Evolutionary conservation across 2,888 invertebrate genomes (phyloP), one percentile per base, ranked within the genome.

Genomic region (Caenorhabditis parvicauda): DNA sequence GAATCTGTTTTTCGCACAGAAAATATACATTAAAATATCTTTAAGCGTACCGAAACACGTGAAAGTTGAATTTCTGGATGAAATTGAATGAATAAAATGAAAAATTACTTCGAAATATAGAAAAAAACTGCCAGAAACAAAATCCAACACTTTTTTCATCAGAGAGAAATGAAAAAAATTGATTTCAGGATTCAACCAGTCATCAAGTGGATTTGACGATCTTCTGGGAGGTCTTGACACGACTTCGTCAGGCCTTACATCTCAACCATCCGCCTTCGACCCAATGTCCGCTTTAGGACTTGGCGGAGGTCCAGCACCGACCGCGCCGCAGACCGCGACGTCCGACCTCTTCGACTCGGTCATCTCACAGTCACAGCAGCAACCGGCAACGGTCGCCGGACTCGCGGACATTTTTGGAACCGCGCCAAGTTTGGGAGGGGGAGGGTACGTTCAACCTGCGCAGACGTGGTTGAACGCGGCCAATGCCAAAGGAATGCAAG

Each of bases 401-500:
- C 85, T 95, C 28, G 91, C 93, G 1, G 95, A 95, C 81, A 93
- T 95, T 76, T 95, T 95, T 84, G 86, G 89, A 89, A 51, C 52
- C 3, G 42, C 37, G 24, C 29, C 57, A 0, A 37, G 45, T 21
- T n/a, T n/a, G n/a, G n/a, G n/a, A n/a, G n/a, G n/a, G n/a, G n/a
- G n/a, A n/a, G 67, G 67, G n/a, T 51, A 47, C 24, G 52, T 55
- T n/a, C 42, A 56, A 12, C 68, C 67, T 4, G 60, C 59, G 29
- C 63, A 75, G 45, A 21, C 67, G 24, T 77, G 72, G 74, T 49
- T 80, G 42, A 77, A 80, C 41, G 79, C 80, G 1, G 55, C 70
- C 6, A 69, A 59, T 14, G 70, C 74, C 9, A 41, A 68, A 83
- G 90, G 98, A 2, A 84, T 98, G 73, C 96, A 99, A 84, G 89